Percentiles rank a stretch among this genome's conserved stretches.
Conservation (phyloP, 2,888 invertebrate genomes). For the Campaea margaritaria region DNA sequence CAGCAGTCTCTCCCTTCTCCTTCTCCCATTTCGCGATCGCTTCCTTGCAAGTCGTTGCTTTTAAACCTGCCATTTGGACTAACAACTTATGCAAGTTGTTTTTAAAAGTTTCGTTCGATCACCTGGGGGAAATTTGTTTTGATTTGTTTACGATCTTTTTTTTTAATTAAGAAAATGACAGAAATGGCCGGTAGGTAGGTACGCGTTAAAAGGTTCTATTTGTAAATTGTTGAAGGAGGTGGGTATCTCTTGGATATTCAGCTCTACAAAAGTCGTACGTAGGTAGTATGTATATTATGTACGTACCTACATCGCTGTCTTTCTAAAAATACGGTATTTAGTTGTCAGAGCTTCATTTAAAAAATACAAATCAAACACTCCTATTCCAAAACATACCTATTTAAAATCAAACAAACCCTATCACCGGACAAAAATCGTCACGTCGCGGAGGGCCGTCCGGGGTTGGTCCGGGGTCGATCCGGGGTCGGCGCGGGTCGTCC, state of each 20-base stretch:
- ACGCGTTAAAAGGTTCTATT: no score
- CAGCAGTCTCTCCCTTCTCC: slow-evolving; percentile 85
- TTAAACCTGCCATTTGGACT: slow-evolving; percentile 58
- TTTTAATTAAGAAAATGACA: not conserved
- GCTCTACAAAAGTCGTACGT: no score
- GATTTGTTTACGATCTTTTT: not conserved
- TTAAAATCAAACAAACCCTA: slow-evolving; percentile 34
- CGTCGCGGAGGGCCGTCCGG: slow-evolving; percentile 23
- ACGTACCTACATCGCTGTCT: no score
- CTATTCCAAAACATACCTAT: slow-evolving; percentile 16
- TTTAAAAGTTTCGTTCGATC: no score
- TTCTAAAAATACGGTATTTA: no score
- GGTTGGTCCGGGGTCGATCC: slow-evolving; percentile 43
- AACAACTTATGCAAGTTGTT: not conserved
- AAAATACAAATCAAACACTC: slow-evolving; percentile 10
- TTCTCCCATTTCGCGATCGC: slow-evolving; percentile 96
- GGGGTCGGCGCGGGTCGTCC: slow-evolving; percentile 62
- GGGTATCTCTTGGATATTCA: not conserved
- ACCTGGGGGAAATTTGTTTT: not conserved
- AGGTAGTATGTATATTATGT: no score
- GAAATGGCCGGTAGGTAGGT: no score
- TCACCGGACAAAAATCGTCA: slow-evolving; percentile 31
- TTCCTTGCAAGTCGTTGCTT: slow-evolving; percentile 91
- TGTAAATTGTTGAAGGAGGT: not conserved
- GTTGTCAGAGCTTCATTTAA: no score